phyloP scores from a whole-genome alignment of 2,113 vertebrate genomes.

The Plecotus auritus region DNA sequence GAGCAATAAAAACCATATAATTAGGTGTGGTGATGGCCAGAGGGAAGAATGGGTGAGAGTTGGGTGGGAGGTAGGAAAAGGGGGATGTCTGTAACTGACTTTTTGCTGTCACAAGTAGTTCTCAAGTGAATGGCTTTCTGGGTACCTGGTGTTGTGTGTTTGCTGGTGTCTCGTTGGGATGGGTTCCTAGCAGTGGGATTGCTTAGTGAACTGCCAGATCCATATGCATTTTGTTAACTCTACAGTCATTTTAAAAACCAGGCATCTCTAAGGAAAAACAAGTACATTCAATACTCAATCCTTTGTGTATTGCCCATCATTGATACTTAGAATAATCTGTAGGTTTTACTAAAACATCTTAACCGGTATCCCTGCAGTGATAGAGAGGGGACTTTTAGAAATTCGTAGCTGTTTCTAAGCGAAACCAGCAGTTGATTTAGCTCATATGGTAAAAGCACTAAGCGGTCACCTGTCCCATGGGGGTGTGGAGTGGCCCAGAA shows the following conservation, averaged over 20 bases:
- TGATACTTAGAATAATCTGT: neutral
- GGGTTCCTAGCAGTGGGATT: neutral
- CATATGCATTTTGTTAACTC: neutral
- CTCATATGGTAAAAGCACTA: neutral
- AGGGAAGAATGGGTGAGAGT: no score
- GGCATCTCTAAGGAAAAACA: neutral
- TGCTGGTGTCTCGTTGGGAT: neutral
- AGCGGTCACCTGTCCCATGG: fast-evolving
- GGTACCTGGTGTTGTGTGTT: fast-evolving
- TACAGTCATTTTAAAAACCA: neutral
- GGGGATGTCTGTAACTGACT: neutral
- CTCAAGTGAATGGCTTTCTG: neutral
- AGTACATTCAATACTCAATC: neutral
- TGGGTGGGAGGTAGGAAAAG: no score
- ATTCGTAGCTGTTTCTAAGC: neutral
- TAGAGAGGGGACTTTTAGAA: neutral
- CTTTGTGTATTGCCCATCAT: neutral
- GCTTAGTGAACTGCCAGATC: neutral
- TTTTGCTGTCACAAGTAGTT: neutral
- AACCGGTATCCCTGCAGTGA: neutral
- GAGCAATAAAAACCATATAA: neutral
- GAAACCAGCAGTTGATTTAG: neutral
- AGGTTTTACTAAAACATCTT: neutral
- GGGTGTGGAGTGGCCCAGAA: neutral
- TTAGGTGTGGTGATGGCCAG: neutral